Evolutionary conservation across 2,797 vertebrate species (phyloP), one percentile per base, ranked within the genome.

Genomic region (Enoplosus armatus): DNA sequence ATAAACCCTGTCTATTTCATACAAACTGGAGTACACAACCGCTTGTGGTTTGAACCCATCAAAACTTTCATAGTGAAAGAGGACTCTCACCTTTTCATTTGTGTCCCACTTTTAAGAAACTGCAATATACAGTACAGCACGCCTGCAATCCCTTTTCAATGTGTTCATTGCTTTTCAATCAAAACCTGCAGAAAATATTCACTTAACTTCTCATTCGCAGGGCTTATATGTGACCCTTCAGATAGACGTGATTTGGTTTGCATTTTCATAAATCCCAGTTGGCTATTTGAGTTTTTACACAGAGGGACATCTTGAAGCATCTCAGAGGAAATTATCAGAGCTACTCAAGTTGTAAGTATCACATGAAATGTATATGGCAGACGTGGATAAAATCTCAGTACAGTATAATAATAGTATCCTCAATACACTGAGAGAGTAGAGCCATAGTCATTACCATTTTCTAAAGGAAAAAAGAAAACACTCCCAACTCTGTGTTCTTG

Each of bases 21-120:
- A 62, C 7, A 33, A 16, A 22, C 6, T 48, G 7, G 8, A 35
- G 22, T 37, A 22, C 1, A 22, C 24, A 12, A 35, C n/a, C 64
- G 41, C 26, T 63, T 63, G 59, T 50, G 14, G 35, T 24, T 39
- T 70, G 26, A 54, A 33, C 24, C 35, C 8, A 64, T 59, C 12
- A 39, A 59, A 53, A 18, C 47, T 41, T 55, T 45, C 8, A 37
- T 43, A 67, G 51, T 47, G 48, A 71, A 59, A 75, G 37, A 31
- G 20, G 20, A n/a, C 18, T 48, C 14, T 56, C 15, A 31, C 33
- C 4, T 76, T 35, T 45, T 51, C 27, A 29, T 60, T 48, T 64
- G 33, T 27, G n/a, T 27, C n/a, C 41, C 6, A 18, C 39, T 27
- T 43, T 48, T 31, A 31, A 64, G 8, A 61, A 48, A 41, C 16